Evolutionary conservation across 2,797 vertebrate genomes (phyloP).

Genomic region (Bufotes viridis): DNA sequence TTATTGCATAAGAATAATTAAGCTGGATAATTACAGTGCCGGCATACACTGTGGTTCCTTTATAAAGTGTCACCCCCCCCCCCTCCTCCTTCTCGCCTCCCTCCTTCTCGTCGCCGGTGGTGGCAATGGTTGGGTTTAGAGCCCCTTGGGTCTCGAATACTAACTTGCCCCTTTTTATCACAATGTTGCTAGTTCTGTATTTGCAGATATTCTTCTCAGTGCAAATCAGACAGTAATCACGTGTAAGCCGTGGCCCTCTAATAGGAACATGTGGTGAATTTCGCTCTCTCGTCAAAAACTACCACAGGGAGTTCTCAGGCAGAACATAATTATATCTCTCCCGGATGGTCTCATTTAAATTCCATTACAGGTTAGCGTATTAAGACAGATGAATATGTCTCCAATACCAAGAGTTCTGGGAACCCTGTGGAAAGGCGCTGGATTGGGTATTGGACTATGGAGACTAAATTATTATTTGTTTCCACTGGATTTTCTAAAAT

Average conservation of each 20-base stretch:
- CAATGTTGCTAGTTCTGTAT: constrained; percentile 76
- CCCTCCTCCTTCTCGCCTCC: constrained; percentile 65
- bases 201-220: constrained; percentile 75
- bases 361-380: constrained; percentile 86
- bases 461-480: constrained; percentile 49
- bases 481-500: not conserved
- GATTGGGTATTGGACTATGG: constrained; percentile 73
- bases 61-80: constrained; percentile 48
- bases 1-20: constrained; percentile 81
- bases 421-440: constrained; percentile 73
- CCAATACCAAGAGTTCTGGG: constrained; percentile 73
- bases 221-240: constrained; percentile 78
- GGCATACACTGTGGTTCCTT: constrained; percentile 66
- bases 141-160: constrained; percentile 73
- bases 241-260: constrained; percentile 76
- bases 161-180: constrained; percentile 72
- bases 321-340: constrained; percentile 80
- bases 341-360: constrained; percentile 86
- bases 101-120: constrained; percentile 68
- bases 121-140: constrained; percentile 78
- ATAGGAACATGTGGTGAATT: constrained; percentile 75
- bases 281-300: constrained; percentile 70
- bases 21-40: constrained; percentile 72
- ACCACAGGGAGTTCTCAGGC: constrained; percentile 79
- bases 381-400: constrained; percentile 78